Percentiles rank a stretch among this genome's conserved stretches.
Evolutionary conservation across 2,888 invertebrate species (phyloP).

Genomic region (Stenodera caucasica): DNA sequence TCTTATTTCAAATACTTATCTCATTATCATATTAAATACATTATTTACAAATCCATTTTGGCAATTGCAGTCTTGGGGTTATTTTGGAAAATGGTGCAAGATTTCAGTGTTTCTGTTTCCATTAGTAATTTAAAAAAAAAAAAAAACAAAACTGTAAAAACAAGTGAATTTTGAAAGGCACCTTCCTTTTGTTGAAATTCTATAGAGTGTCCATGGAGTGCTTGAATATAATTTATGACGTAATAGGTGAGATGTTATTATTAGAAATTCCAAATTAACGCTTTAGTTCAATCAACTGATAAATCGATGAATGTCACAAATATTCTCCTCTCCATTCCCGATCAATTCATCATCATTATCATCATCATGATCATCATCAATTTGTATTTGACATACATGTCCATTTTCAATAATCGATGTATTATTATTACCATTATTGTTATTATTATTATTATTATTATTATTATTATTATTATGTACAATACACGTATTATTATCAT

Average conservation of each 20-base stretch:
- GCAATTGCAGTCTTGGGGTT: conserved; percentile 24
- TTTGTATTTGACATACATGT: conserved; percentile 38
- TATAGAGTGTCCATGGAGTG: not conserved
- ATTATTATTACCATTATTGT: conserved; percentile 33
- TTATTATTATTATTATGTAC: conserved; percentile 32
- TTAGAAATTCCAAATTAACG: too few species aligned
- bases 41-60: conserved; percentile 25
- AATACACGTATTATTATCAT: conserved; percentile 27
- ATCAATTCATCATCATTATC: not conserved
- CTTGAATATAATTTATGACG: not conserved
- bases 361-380: conserved; percentile 32
- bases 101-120: too few species aligned
- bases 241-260: too few species aligned
- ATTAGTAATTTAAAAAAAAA: not conserved
- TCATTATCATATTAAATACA: too few species aligned
- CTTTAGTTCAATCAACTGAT: not conserved
- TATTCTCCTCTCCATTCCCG: not conserved
- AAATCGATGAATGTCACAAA: not conserved
- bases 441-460: conserved; percentile 18
- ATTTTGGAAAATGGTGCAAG: not conserved
- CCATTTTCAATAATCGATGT: conserved; percentile 38
- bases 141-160: not conserved
- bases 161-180: not conserved
- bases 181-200: not conserved
- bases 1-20: conserved; percentile 3